These are phyloP conservation scores for Notolepis coatsorum DNA, from an alignment of 2,797 vertebrate species.

Conservation along the genomic window DNA sequence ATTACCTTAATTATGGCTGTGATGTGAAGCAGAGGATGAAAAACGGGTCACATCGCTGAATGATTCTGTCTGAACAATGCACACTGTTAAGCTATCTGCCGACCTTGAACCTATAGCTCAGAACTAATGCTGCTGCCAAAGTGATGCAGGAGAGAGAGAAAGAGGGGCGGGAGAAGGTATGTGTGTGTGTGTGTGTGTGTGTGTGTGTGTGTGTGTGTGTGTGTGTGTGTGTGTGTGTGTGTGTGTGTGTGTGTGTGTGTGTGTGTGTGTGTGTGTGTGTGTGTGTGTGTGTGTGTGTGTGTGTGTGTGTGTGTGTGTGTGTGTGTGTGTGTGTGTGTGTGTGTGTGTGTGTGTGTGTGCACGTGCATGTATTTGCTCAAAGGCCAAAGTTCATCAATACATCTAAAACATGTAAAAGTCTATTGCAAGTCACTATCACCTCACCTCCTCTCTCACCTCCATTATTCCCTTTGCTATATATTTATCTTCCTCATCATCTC, in stretches of 20 bases:
- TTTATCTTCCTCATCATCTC: background rate
- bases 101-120: constrained; percentile 71
- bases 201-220: constrained; percentile 3
- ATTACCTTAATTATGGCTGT: constrained; percentile 79
- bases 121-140: constrained; percentile 20
- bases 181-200: constrained; percentile 10
- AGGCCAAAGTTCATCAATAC: constrained; percentile 10
- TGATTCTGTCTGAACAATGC: constrained; percentile 33
- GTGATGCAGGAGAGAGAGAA: background rate
- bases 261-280: constrained; percentile 5
- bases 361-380: constrained; percentile 5
- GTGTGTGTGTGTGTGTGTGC: background rate
- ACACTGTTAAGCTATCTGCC: constrained; percentile 45
- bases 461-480: no score
- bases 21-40: constrained; percentile 66
- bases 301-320: background rate
- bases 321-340: constrained; percentile 8
- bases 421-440: background rate
- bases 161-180: no score
- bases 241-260: background rate
- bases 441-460: no score
- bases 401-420: constrained; percentile 13
- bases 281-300: background rate
- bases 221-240: constrained; percentile 1
- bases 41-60: constrained; percentile 46